Percentiles rank a stretch among this genome's conserved stretches.
Conservation (phyloP, 1,140 invertebrate genomes). For the Sarcophaga bullata region DNA sequence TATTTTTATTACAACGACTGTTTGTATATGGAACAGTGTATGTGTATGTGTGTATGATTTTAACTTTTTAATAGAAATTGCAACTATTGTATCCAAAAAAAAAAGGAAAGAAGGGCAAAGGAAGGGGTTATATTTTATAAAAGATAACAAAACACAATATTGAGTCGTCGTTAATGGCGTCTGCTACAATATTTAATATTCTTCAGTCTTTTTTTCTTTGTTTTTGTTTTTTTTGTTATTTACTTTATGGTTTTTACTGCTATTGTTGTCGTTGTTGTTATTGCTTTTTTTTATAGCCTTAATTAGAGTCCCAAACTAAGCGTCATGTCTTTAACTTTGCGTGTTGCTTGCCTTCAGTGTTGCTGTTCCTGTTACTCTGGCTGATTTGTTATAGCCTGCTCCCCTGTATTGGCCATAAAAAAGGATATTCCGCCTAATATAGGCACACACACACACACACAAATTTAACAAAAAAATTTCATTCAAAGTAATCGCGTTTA, state of each 20-base stretch:
- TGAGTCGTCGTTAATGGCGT: conserved; percentile 16
- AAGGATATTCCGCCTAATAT: no score
- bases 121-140: not conserved
- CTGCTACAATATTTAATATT: conserved; percentile 17
- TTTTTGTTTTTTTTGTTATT: not conserved
- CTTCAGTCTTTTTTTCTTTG: not conserved
- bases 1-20: not conserved
- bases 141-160: conserved; percentile 5
- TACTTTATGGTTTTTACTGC: not conserved
- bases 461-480: no score
- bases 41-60: not conserved
- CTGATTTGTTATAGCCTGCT: no score
- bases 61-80: not conserved
- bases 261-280: not conserved
- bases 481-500: no score
- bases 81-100: not conserved
- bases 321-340: conserved; percentile 12
- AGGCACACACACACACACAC: no score
- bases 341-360: not conserved
- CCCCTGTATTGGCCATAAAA: no score
- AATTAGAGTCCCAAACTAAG: conserved; percentile 13
- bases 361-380: no score
- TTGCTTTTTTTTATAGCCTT: not conserved
- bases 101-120: no score
- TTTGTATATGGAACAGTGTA: no score